Evolutionary conservation across 53 echinoderm and acorn worm species (phyloP).

Genomic region (Paracentrotus lividus): DNA sequence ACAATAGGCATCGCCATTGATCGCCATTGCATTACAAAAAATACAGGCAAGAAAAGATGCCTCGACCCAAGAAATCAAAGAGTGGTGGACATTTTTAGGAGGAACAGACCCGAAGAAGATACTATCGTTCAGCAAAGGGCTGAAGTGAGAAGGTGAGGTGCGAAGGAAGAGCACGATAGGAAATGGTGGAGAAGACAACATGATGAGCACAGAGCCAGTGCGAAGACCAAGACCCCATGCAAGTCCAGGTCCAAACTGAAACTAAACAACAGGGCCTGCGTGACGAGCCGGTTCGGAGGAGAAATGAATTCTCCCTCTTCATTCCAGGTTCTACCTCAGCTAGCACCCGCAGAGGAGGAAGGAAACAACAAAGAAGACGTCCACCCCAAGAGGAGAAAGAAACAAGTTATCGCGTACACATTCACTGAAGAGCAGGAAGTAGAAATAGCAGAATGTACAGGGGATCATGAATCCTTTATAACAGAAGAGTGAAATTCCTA

Average conservation of each 20-base stretch:
- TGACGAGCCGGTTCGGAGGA: neutral
- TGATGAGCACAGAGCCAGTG: neutral
- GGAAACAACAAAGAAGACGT: neutral
- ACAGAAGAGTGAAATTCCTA: neutral
- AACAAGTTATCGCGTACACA: slow-evolving; percentile 1
- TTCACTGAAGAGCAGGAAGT: slow-evolving; percentile 35
- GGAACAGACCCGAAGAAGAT: neutral
- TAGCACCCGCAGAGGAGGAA: neutral
- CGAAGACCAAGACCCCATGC: neutral
- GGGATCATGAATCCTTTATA: slow-evolving; percentile 7
- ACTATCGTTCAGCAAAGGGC: neutral
- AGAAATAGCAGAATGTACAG: slow-evolving; percentile 12
- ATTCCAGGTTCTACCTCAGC: slow-evolving; percentile 7
- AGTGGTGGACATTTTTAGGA: slow-evolving; percentile 1
- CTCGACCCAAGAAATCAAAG: slow-evolving; percentile 3
- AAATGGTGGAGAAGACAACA: slow-evolving; percentile 21
- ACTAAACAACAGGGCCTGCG: slow-evolving; percentile 11
- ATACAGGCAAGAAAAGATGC: no score
- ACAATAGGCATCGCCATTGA: slow-evolving; percentile 11
- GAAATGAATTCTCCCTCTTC: neutral
- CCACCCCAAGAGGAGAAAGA: neutral
- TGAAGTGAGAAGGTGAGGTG: neutral
- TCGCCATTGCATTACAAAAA: neutral
- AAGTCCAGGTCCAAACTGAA: slow-evolving; percentile 16
- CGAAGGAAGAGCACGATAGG: slow-evolving; percentile 37